Percentiles rank a stretch among this genome's conserved stretches.
Conservation (phyloP, 2,113 vertebrate species). For the Grammomys dolichurus region DNA sequence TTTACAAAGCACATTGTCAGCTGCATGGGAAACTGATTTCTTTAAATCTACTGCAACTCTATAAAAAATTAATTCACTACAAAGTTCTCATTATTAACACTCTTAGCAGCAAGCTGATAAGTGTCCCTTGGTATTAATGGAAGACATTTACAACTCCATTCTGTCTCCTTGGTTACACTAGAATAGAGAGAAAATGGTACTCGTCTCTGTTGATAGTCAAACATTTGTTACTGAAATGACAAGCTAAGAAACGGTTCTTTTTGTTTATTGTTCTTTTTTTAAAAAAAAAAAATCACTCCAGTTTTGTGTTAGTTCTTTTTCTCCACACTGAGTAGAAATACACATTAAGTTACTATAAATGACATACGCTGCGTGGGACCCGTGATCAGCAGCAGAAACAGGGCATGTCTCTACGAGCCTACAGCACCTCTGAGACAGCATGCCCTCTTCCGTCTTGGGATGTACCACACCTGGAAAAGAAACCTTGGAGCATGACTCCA, state of each 20-base stretch:
- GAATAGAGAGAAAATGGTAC: neutral
- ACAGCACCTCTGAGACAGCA: neutral
- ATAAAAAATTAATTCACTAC: neutral
- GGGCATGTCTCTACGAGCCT: neutral
- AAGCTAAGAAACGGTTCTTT: neutral
- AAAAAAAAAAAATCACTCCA: constrained; percentile 22
- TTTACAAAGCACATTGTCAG: neutral
- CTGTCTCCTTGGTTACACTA: neutral
- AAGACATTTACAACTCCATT: neutral
- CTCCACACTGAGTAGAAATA: constrained; percentile 31
- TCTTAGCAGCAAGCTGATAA: neutral
- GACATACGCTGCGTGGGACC: constrained; percentile 36
- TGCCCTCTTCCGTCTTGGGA: neutral
- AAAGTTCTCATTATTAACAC: neutral
- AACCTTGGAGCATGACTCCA: neutral
- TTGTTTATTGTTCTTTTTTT: neutral
- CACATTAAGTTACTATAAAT: constrained; percentile 19
- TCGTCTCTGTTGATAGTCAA: neutral
- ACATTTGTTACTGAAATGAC: neutral
- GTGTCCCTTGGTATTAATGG: neutral
- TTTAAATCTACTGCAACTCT: neutral
- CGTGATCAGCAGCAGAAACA: neutral
- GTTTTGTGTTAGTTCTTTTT: constrained; percentile 30
- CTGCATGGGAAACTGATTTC: neutral
- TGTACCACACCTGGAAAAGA: neutral